Evolutionary conservation across 1,140 invertebrate genomes (phyloP).

Genomic region (Apolygus lucorum): DNA sequence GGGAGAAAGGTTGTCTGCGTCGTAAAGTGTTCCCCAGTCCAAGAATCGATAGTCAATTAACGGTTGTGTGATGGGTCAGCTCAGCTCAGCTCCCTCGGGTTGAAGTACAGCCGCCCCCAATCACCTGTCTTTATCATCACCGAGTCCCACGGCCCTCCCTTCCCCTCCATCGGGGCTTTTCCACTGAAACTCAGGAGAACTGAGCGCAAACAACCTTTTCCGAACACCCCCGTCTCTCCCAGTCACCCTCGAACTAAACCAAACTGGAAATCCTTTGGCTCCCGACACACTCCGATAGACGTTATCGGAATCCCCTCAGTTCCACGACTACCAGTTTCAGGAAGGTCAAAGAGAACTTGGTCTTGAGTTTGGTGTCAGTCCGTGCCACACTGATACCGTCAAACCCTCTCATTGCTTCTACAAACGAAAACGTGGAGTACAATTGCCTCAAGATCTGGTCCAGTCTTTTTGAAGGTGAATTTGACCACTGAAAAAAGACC

Average conservation of each 20-base stretch:
- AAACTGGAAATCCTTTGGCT: constrained; percentile 7
- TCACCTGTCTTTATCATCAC: constrained; percentile 15
- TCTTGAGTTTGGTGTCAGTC: constrained; percentile 4
- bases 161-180: background rate
- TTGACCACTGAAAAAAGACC: no score
- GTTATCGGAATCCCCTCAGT: background rate
- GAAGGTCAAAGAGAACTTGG: constrained; percentile 6
- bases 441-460: no score
- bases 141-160: background rate
- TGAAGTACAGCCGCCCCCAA: constrained; percentile 13
- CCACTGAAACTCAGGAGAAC: background rate
- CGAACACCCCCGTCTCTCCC: background rate
- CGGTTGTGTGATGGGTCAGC: constrained; percentile 16
- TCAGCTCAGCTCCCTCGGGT: no score
- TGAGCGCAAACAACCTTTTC: background rate
- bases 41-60: constrained; percentile 17
- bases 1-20: background rate
- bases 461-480: no score
- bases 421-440: no score
- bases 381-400: background rate
- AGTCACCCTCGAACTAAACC: background rate
- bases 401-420: no score
- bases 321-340: background rate
- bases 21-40: constrained; percentile 9
- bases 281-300: background rate